These are phyloP conservation scores for Leucophenga varia DNA, from an alignment of 1,140 invertebrate species.

Conservation along the genomic window DNA sequence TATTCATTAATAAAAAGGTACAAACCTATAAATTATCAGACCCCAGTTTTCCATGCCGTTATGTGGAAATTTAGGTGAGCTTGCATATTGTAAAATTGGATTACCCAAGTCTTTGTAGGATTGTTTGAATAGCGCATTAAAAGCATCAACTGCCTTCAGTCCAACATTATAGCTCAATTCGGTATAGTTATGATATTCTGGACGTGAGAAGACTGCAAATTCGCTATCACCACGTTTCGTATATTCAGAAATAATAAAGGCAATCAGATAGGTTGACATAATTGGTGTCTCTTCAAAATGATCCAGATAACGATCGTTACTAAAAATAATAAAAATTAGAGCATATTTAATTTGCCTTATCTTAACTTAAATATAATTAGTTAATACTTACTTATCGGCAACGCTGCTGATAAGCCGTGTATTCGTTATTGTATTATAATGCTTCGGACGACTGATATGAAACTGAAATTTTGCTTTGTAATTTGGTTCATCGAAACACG, in stretches of 20 bases:
- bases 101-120: conserved; percentile 51
- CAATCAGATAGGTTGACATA: conserved; percentile 78
- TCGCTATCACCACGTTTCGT: conserved; percentile 46
- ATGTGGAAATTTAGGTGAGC: conserved; percentile 73
- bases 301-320: conserved; percentile 29
- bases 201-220: conserved; percentile 65
- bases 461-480: conserved; percentile 80
- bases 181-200: conserved; percentile 65
- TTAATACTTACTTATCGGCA: conserved; percentile 17
- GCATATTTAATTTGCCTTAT: not conserved
- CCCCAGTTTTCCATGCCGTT: conserved; percentile 88
- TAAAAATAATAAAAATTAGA: conserved; percentile 18
- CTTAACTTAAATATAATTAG: not conserved
- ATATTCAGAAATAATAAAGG: conserved; percentile 74
- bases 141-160: conserved; percentile 57
- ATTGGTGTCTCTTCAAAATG: conserved; percentile 60
- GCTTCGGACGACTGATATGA: conserved; percentile 61
- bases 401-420: conserved; percentile 22
- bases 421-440: conserved; percentile 63
- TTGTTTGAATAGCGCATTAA: conserved; percentile 57
- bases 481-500: conserved; percentile 88
- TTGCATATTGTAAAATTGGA: conserved; percentile 66
- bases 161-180: conserved; percentile 60
- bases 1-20: not conserved
- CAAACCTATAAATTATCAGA: conserved; percentile 65